These are phyloP conservation scores for Amphilophus citrinellus DNA, from an alignment of 2,113 vertebrate genomes.

Conservation along the genomic window DNA sequence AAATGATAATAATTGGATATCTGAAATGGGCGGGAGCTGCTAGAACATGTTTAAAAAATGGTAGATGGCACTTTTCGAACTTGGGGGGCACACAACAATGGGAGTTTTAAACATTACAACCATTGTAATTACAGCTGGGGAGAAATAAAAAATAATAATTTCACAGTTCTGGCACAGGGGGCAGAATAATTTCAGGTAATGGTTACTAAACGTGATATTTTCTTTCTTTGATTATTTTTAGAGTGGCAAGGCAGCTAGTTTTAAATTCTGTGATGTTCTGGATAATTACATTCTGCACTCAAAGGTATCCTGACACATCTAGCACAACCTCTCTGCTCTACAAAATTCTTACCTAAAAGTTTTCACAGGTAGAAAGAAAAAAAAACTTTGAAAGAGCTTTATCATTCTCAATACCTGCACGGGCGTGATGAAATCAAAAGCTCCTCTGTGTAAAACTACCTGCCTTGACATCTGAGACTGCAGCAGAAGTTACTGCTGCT, in stretches of 20 bases:
- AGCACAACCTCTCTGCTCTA: neutral
- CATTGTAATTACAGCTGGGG: constrained; percentile 10
- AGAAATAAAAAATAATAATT: constrained; percentile 12
- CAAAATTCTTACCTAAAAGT: constrained; percentile 14
- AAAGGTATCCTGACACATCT: constrained; percentile 16
- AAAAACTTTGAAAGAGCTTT: constrained; percentile 16
- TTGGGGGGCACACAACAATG: neutral
- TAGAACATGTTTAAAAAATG: neutral
- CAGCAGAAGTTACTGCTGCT: constrained; percentile 30
- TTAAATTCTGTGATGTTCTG: constrained; percentile 15
- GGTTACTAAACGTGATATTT: constrained; percentile 25
- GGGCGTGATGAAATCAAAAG: constrained; percentile 48
- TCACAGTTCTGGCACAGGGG: neutral
- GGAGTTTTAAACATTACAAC: constrained; percentile 12
- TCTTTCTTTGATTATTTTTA: constrained; percentile 16
- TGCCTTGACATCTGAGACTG: constrained; percentile 49
- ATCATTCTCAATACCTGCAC: constrained; percentile 9
- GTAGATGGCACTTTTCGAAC: neutral
- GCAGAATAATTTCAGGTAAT: constrained; percentile 39
- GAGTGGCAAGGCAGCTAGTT: neutral
- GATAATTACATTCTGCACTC: constrained; percentile 39
- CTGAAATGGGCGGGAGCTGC: neutral
- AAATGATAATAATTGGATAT: neutral
- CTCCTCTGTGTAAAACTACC: constrained; percentile 36
- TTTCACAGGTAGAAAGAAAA: constrained; percentile 14